Evolutionary conservation across 2,797 vertebrate species (phyloP), one percentile per base, ranked within the genome.

Genomic region (Cirrhinus mrigala): DNA sequence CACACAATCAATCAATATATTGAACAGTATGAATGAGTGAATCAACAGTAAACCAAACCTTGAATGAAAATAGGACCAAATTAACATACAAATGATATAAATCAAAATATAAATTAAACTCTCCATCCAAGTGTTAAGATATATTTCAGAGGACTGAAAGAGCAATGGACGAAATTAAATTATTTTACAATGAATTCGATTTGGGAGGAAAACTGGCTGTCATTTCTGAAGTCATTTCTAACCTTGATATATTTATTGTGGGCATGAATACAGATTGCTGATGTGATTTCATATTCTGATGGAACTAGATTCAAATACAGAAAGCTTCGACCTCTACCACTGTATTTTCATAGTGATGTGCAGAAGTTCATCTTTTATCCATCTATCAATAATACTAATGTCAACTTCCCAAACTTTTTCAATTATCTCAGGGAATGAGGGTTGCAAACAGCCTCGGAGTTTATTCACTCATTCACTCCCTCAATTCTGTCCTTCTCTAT

Each of bases 371-470:
- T 44, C 64, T 20, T 62, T 44, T 58, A 62, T 48, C 46, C 66
- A 33, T 68, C 60, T 54, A 48, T 80, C 70, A 81, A 80, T 56
- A 48, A 73, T 71, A 54, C 40, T 48, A 54, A 73, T 62, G 73
- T 82, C 68, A 85, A 62, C 81, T 75, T 78, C 2, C 37, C 50
- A 83, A 86, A 86, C 87, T 85, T 89, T 87, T 83, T 82, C 77
- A 84, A 84, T 88, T 88, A 90, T 84, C 68, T 83, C 16, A 68
- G 46, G 18, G 79, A 88, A 85, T 60, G 60, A 66, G 22, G 56
- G 66, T 44, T 68, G 27, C 79, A 83, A 89, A 83, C 81, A 79
- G 76, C 69, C 75, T 22, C 22, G 2, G 77, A 50, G 68, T 76
- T 82, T 80, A 81, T 81, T 14, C 86, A 68, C 46, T 62, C 73